These are phyloP conservation scores for Chrysolina haemoptera DNA, from an alignment of 2,888 invertebrate genomes.

Conservation along the genomic window DNA sequence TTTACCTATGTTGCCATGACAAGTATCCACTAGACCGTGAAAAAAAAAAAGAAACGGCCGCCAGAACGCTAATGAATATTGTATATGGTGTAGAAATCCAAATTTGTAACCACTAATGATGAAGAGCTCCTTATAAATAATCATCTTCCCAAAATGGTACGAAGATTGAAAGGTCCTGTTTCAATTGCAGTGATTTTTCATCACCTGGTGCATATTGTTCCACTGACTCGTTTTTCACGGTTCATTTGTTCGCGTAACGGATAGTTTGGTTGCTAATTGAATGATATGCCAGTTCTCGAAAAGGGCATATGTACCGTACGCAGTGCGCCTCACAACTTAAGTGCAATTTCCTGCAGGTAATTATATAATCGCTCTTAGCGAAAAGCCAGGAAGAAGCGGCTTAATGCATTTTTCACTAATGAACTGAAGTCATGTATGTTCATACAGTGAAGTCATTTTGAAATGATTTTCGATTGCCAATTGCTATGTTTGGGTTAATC, in stretches of 20 bases:
- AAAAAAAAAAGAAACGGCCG: constrained; percentile 1
- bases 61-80: constrained; percentile 5
- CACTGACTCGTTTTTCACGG: constrained; percentile 21
- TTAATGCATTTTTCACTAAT: not conserved
- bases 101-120: not conserved
- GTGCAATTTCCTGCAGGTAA: constrained; percentile 1
- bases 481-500: too few species aligned
- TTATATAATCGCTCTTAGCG: not conserved
- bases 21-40: constrained; percentile 4
- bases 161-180: constrained; percentile 3
- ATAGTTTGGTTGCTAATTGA: not conserved
- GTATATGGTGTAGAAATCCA: constrained; percentile 12
- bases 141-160: not conserved
- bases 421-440: not conserved
- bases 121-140: not conserved
- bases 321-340: not conserved
- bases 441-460: not conserved
- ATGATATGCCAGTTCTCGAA: not conserved
- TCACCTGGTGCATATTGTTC: constrained; percentile 19
- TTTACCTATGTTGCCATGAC: not conserved
- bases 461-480: too few species aligned
- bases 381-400: not conserved
- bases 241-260: constrained; percentile 8
- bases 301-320: not conserved
- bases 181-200: constrained; percentile 18